A percentile compares a stretch with the other conserved stretches of the same genome.
Evolutionary conservation across 2,888 invertebrate genomes (phyloP).

Genomic region (Aelia acuminata): DNA sequence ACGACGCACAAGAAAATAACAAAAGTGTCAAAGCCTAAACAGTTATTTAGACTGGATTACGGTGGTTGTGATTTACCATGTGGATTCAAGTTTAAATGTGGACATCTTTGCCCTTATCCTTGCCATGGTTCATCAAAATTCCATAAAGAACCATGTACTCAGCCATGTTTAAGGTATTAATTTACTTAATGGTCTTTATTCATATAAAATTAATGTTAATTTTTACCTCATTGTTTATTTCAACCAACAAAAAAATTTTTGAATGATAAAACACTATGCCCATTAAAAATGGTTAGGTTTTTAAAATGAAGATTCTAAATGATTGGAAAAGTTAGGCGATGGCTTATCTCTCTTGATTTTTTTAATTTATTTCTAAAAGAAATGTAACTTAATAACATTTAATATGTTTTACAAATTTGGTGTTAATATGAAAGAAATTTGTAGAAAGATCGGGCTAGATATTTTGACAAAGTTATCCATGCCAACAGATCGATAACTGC

Average conservation of each 20-base stretch:
- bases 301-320: neutral
- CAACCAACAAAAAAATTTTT: too few species aligned
- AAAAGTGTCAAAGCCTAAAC: conserved; percentile 67
- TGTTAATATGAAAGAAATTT: too few species aligned
- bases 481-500: too few species aligned
- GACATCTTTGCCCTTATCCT: conserved; percentile 75
- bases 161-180: conserved; percentile 72
- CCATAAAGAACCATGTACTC: conserved; percentile 70
- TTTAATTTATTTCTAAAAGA: too few species aligned
- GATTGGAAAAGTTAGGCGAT: too few species aligned
- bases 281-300: neutral
- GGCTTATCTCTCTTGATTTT: too few species aligned
- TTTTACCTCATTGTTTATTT: neutral
- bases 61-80: conserved; percentile 77
- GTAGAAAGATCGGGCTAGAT: too few species aligned
- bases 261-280: too few species aligned
- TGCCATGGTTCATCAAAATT: conserved; percentile 77
- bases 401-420: too few species aligned
- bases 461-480: too few species aligned
- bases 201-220: neutral
- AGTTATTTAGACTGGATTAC: conserved; percentile 70
- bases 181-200: neutral
- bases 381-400: too few species aligned
- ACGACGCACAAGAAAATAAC: conserved; percentile 72
- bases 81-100: conserved; percentile 72